Evolutionary conservation across 2,113 vertebrate genomes (phyloP).

Genomic region (Tragelaphus imberbis): DNA sequence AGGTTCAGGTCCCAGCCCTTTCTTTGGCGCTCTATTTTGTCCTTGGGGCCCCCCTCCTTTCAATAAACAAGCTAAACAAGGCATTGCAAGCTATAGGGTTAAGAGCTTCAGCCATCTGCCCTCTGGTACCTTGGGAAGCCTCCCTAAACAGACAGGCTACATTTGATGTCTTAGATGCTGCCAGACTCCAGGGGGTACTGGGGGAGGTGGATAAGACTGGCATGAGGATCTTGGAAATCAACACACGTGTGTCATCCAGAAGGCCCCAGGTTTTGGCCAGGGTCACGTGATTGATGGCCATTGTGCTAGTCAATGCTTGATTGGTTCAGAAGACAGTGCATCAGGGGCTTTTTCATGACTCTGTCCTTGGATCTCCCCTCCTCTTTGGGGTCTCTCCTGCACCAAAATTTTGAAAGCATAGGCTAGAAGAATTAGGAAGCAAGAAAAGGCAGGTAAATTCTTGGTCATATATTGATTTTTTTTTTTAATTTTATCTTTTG

Average conservation of each 20-base stretch:
- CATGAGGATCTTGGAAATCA: neutral
- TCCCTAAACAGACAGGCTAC: neutral
- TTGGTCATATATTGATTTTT: neutral
- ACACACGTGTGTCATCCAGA: neutral
- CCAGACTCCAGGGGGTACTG: rapidly evolving
- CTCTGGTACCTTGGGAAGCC: neutral
- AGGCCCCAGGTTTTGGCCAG: neutral
- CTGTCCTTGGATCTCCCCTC: neutral
- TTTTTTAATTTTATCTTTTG: neutral
- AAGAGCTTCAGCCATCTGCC: neutral
- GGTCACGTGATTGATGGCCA: neutral
- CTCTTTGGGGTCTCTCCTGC: neutral
- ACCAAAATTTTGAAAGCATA: neutral
- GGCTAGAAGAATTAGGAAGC: neutral
- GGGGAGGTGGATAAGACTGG: neutral
- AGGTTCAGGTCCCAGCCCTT: neutral
- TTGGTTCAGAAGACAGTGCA: neutral
- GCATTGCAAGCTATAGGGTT: neutral
- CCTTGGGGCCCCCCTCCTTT: neutral
- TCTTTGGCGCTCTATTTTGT: neutral
- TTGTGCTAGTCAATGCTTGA: neutral
- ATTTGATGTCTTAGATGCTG: neutral
- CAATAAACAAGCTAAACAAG: neutral
- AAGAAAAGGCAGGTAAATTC: neutral
- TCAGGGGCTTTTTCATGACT: neutral